Conservation (phyloP, 2,113 vertebrate genomes). For the Stegastes partitus region DNA sequence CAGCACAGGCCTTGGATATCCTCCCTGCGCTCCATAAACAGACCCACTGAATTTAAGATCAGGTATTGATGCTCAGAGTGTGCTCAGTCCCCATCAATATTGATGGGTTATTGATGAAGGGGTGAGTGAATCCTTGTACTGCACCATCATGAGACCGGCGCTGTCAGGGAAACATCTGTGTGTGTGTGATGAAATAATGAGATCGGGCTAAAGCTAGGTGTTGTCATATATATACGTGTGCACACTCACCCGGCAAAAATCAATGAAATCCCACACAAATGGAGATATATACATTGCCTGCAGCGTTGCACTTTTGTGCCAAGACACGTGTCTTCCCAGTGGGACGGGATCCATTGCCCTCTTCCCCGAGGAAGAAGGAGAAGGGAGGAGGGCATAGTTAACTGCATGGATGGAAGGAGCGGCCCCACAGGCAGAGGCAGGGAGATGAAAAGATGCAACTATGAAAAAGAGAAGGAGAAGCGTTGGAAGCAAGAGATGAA, state of each 20-base stretch:
- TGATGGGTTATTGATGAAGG: slow-evolving; percentile 83
- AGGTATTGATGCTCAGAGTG: slow-evolving; percentile 69
- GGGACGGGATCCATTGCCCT: slow-evolving; percentile 60
- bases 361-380: slow-evolving; percentile 51
- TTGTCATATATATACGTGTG: slow-evolving; percentile 60
- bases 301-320: slow-evolving; percentile 77
- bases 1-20: slow-evolving; percentile 50
- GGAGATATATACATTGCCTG: slow-evolving; percentile 78
- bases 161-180: slow-evolving; percentile 55
- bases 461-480: slow-evolving; percentile 50
- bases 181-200: slow-evolving; percentile 70
- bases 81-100: slow-evolving; percentile 73
- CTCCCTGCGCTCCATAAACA: slow-evolving; percentile 42
- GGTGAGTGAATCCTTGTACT: slow-evolving; percentile 68
- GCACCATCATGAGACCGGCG: slow-evolving; percentile 47
- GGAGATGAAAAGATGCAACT: slow-evolving; percentile 55
- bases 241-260: slow-evolving; percentile 68
- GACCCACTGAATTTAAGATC: slow-evolving; percentile 74
- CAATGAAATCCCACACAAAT: slow-evolving; percentile 79
- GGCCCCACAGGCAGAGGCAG: slow-evolving; percentile 54
- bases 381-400: slow-evolving; percentile 56
- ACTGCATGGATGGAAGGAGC: slow-evolving; percentile 51
- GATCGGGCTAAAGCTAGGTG: slow-evolving; percentile 49
- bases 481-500: slow-evolving; percentile 37
- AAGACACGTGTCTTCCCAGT: slow-evolving; percentile 70